phyloP scores from a whole-genome alignment of 2,888 invertebrate genomes.

The Macropis europaea region DNA sequence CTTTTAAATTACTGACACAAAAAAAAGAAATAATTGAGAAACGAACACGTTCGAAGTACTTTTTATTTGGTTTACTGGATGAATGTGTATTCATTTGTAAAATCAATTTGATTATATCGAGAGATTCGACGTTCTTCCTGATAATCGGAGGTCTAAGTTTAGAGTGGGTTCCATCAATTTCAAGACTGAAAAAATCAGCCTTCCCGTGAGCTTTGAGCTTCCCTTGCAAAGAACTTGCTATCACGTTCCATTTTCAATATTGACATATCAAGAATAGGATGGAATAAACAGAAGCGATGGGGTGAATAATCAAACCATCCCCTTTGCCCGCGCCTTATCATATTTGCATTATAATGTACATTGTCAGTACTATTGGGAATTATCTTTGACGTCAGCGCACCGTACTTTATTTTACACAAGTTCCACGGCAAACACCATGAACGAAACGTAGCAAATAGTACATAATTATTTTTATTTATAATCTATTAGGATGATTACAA shows the following conservation, averaged over 20 bases:
- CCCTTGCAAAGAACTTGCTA: not conserved
- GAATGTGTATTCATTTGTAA: not conserved
- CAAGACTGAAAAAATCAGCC: not conserved
- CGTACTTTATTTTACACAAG: not conserved
- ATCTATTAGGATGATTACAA: too few relatives aligned
- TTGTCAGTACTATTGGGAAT: not conserved
- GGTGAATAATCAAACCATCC: not conserved
- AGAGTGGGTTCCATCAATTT: not conserved
- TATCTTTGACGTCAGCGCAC: not conserved
- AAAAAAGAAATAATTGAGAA: not conserved
- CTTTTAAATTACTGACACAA: not conserved
- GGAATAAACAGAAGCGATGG: slow-evolving; percentile 12
- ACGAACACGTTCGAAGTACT: not conserved
- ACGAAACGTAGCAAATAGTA: not conserved
- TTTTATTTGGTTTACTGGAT: not conserved
- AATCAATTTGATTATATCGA: not conserved
- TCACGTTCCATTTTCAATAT: slow-evolving; percentile 25
- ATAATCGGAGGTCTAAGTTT: not conserved
- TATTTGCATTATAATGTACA: slow-evolving; percentile 17
- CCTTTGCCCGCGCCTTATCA: not conserved
- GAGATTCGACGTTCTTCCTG: too few relatives aligned
- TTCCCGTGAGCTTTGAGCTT: not conserved
- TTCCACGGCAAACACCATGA: not conserved
- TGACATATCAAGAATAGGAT: slow-evolving; percentile 11
- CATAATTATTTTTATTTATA: too few relatives aligned